A percentile compares a stretch with the other conserved stretches of the same genome.
Conservation (phyloP, 2,113 vertebrate genomes). For the Proteles cristata region DNA sequence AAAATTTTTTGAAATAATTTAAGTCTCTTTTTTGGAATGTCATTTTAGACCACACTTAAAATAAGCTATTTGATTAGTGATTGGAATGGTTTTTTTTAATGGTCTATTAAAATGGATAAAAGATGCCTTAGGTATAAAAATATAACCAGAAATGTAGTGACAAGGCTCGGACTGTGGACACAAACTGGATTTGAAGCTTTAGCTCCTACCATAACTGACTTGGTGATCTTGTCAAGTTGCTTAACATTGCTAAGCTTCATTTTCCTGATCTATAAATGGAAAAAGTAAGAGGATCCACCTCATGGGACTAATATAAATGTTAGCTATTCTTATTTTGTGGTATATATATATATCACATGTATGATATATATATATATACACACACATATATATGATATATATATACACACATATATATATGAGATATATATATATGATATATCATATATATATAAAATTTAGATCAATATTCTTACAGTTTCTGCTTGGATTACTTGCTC, state of each 20-base stretch:
- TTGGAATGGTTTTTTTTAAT: slow-evolving; percentile 3
- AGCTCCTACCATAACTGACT: not conserved
- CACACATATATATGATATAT: no score
- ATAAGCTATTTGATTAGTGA: slow-evolving; percentile 5
- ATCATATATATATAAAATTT: not conserved
- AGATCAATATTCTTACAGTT: not conserved
- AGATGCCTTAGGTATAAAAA: not conserved
- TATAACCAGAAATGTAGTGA: not conserved
- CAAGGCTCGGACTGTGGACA: not conserved
- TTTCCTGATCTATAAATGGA: not conserved
- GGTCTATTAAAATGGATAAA: not conserved
- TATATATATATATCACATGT: no score
- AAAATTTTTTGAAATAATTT: not conserved
- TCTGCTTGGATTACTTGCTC: not conserved
- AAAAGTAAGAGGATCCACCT: not conserved
- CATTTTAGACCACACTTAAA: slow-evolving; percentile 28
- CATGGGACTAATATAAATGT: not conserved
- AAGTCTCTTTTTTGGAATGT: not conserved
- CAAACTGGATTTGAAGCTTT: not conserved
- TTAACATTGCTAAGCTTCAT: not conserved
- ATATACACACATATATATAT: no score
- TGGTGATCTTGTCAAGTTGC: not conserved
- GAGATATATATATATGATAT: no score
- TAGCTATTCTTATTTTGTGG: not conserved
- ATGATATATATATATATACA: no score